A percentile compares a stretch with the other conserved stretches of the same genome.
Evolutionary conservation across 2,888 invertebrate species (phyloP).

Genomic region (Nomada ruficornis): DNA sequence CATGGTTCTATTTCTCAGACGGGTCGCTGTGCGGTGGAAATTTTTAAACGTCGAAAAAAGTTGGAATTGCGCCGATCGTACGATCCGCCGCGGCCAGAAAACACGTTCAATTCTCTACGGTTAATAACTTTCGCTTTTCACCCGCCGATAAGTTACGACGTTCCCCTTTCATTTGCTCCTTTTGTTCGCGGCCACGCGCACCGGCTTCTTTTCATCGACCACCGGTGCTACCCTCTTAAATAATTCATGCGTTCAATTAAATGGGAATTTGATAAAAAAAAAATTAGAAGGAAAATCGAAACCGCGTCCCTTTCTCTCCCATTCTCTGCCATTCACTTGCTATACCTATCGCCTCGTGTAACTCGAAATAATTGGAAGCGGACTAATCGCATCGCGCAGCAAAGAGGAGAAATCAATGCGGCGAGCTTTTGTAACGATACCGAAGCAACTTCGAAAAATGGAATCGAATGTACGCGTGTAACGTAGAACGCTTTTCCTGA

Average conservation of each 20-base stretch:
- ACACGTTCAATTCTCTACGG: slow-evolving; percentile 12
- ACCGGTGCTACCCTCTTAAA: slow-evolving; percentile 6
- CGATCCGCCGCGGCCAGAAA: not conserved
- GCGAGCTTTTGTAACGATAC: slow-evolving; percentile 51
- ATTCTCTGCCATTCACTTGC: not conserved
- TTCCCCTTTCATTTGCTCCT: not conserved
- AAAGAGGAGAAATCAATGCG: slow-evolving; percentile 59
- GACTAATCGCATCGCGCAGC: slow-evolving; percentile 55
- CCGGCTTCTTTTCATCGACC: slow-evolving; percentile 10
- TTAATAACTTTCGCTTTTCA: slow-evolving; percentile 43
- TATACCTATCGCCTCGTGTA: slow-evolving; percentile 30
- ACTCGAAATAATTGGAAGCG: slow-evolving; percentile 59
- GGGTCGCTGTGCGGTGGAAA: slow-evolving; percentile 28
- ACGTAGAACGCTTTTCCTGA: not conserved
- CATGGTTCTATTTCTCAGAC: slow-evolving; percentile 32
- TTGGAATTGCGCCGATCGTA: slow-evolving; percentile 19
- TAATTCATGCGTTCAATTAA: slow-evolving; percentile 29
- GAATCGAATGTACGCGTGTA: slow-evolving; percentile 27
- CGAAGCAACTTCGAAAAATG: slow-evolving; percentile 21
- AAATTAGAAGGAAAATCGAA: not conserved
- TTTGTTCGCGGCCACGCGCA: slow-evolving; percentile 13
- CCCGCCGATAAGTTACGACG: slow-evolving; percentile 30
- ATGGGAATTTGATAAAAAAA: not conserved
- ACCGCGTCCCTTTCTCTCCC: not conserved
- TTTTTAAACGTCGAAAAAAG: slow-evolving; percentile 46